Conservation (phyloP, 2,113 vertebrate species). For the Oryzias melastigma region DNA sequence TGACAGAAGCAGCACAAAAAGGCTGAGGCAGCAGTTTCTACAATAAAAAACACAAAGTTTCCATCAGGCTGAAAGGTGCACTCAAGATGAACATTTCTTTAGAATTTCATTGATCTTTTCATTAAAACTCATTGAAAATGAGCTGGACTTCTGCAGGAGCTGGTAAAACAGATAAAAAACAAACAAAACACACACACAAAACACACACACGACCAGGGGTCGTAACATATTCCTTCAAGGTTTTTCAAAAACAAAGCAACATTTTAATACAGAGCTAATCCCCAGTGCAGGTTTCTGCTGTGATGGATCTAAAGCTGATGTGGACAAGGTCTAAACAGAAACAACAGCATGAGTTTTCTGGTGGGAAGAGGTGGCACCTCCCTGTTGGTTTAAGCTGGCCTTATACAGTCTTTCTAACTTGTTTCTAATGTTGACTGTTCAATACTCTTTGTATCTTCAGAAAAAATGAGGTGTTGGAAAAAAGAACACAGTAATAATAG, state of each 20-base stretch:
- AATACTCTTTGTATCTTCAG: constrained; percentile 78
- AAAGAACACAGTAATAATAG: constrained; percentile 63
- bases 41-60: too few species aligned
- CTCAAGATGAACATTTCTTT: too few species aligned
- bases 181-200: too few species aligned
- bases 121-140: not conserved
- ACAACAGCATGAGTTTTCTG: constrained; percentile 39
- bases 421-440: constrained; percentile 81
- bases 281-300: not conserved
- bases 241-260: not conserved
- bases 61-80: too few species aligned
- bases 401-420: constrained; percentile 80
- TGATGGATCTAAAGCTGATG: constrained; percentile 10
- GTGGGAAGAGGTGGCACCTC: constrained; percentile 34
- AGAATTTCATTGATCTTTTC: too few species aligned
- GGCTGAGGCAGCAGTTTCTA: too few species aligned
- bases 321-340: constrained; percentile 48
- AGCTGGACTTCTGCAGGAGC: too few species aligned
- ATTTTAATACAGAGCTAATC: not conserved
- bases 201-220: too few species aligned
- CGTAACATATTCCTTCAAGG: not conserved
- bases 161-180: too few species aligned
- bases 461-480: constrained; percentile 51
- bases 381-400: constrained; percentile 75
- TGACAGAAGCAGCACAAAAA: not conserved